Evolutionary conservation across 2,888 invertebrate genomes (phyloP).

Genomic region (Zygogramma bicolorata): DNA sequence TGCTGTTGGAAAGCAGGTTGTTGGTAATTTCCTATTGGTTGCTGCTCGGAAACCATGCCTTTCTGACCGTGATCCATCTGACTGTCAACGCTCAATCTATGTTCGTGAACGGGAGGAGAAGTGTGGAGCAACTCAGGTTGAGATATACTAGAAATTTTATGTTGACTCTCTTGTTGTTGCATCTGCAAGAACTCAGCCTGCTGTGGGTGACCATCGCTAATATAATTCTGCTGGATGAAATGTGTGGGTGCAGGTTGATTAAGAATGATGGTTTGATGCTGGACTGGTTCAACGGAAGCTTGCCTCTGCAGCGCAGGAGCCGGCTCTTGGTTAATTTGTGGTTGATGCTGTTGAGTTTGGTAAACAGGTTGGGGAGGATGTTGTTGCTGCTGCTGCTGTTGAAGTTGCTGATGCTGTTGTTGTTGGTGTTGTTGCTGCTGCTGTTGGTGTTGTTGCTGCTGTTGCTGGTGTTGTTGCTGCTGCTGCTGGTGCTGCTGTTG

Average conservation of each 20-base stretch:
- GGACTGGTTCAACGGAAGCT: conserved; percentile 57
- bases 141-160: conserved; percentile 62
- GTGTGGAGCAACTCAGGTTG: conserved; percentile 62
- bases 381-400: background rate
- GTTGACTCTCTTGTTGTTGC: conserved; percentile 55
- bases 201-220: conserved; percentile 62
- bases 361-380: conserved; percentile 18
- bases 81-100: conserved; percentile 60
- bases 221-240: conserved; percentile 59
- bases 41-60: conserved; percentile 32
- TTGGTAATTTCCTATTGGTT: conserved; percentile 46
- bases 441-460: conserved; percentile 30
- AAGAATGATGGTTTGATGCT: conserved; percentile 60
- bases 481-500: conserved; percentile 63
- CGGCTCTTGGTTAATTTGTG: conserved; percentile 63
- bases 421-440: background rate
- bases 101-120: conserved; percentile 46
- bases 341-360: conserved; percentile 21
- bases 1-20: conserved; percentile 45
- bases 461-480: conserved; percentile 25
- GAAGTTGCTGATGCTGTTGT: conserved; percentile 10
- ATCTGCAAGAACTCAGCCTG: conserved; percentile 60
- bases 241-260: conserved; percentile 59
- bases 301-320: conserved; percentile 53
- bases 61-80: conserved; percentile 58